These are phyloP conservation scores for Chrysomela aeneicollis DNA, from an alignment of 2,888 invertebrate species.

Conservation along the genomic window DNA sequence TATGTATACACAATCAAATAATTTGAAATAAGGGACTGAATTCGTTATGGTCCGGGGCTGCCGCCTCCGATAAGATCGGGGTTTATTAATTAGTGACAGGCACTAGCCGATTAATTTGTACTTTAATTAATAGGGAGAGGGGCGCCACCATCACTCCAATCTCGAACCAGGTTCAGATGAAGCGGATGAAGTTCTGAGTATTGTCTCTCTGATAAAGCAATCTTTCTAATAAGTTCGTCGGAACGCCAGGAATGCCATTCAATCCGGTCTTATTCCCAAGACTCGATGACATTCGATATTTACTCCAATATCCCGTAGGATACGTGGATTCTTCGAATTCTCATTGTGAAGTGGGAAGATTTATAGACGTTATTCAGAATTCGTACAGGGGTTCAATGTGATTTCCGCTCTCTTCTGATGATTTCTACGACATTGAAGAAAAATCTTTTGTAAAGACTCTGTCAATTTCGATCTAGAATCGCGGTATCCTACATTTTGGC, in stretches of 20 bases:
- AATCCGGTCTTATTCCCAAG: constrained; percentile 9
- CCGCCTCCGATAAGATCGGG: constrained; percentile 49
- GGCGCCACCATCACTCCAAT: constrained; percentile 55
- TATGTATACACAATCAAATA: no score
- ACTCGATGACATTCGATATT: not conserved
- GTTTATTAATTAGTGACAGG: constrained; percentile 57
- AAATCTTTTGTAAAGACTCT: no score
- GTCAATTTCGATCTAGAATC: no score
- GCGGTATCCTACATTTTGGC: no score
- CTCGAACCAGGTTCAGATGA: constrained; percentile 45
- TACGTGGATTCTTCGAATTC: constrained; percentile 1
- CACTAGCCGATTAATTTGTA: constrained; percentile 55
- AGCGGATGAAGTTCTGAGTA: constrained; percentile 50
- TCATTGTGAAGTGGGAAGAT: not conserved
- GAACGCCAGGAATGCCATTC: constrained; percentile 39
- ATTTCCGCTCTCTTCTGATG: no score
- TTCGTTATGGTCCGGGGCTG: constrained; percentile 22
- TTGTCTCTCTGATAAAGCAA: constrained; percentile 59
- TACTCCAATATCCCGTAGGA: not conserved
- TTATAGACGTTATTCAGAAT: not conserved
- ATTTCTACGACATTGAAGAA: no score
- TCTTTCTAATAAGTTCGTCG: constrained; percentile 57
- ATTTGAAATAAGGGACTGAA: not conserved
- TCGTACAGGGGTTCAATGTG: no score
- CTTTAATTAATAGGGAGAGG: constrained; percentile 53